Conservation (phyloP, 2,113 vertebrate species). For the Phasianus colchicus region DNA sequence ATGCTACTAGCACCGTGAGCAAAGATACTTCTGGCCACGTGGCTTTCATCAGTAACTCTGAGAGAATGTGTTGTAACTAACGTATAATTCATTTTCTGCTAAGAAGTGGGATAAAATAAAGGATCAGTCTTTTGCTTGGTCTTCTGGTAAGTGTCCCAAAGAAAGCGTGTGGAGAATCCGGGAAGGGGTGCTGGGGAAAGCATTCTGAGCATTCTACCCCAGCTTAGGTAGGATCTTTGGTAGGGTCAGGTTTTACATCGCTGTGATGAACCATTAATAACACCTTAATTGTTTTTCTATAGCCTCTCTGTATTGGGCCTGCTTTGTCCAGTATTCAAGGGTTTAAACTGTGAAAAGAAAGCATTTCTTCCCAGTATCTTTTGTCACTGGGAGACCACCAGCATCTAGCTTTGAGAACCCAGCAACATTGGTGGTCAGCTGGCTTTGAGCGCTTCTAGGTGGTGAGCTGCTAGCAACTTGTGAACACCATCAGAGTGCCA, state of each 20-base stretch:
- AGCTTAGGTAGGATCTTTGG: background rate
- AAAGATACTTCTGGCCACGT: background rate
- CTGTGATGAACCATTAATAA: background rate
- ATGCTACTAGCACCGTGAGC: background rate
- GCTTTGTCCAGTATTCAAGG: background rate
- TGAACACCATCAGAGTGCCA: background rate
- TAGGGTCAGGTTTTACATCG: background rate
- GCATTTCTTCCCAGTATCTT: background rate
- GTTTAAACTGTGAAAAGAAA: background rate
- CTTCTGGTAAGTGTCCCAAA: background rate
- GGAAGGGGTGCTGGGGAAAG: background rate
- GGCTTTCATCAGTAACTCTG: background rate
- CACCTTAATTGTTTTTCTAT: background rate
- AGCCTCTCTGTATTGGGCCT: background rate
- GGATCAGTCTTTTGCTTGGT: background rate
- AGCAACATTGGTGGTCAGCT: background rate
- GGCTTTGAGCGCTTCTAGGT: slow-evolving; percentile 28
- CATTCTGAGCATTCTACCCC: background rate
- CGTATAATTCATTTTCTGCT: background rate
- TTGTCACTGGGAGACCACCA: background rate
- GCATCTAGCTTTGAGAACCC: background rate
- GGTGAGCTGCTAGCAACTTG: background rate
- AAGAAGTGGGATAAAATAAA: background rate
- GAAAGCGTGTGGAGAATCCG: background rate
- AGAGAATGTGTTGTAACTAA: background rate